Conservation (phyloP, 1,140 invertebrate species). For the Pseudomyrmex dendroicus region DNA sequence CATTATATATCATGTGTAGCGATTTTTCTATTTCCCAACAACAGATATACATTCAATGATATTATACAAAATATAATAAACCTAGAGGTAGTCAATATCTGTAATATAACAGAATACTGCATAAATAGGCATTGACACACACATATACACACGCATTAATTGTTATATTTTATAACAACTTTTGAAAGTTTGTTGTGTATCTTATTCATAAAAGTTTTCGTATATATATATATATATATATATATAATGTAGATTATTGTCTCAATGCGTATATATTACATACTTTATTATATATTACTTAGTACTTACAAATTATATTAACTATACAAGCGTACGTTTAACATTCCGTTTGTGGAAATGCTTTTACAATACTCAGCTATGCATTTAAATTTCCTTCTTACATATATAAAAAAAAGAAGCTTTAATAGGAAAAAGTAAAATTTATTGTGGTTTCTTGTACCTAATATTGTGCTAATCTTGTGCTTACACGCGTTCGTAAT, state of each 20-base stretch:
- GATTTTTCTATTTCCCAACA: constrained; percentile 24
- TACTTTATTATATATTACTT: constrained; percentile 19
- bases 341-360: constrained; percentile 16
- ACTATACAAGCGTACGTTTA: constrained; percentile 26
- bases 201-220: constrained; percentile 19
- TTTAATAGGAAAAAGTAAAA: constrained; percentile 26
- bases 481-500: constrained; percentile 30
- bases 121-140: constrained; percentile 28
- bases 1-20: constrained; percentile 14
- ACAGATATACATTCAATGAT: constrained; percentile 22
- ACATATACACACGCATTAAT: constrained; percentile 27
- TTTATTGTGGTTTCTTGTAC: constrained; percentile 31
- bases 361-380: constrained; percentile 47
- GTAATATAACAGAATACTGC: constrained; percentile 26
- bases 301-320: neutral
- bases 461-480: constrained; percentile 17
- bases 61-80: constrained; percentile 47
- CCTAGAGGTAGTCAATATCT: constrained; percentile 12
- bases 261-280: constrained; percentile 16
- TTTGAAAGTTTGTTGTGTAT: constrained; percentile 50
- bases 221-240: too few species aligned
- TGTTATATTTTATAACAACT: constrained; percentile 61
- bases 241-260: constrained; percentile 32
- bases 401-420: neutral
- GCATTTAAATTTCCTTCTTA: constrained; percentile 39